Evolutionary conservation across 37 sponge, comb jelly and placozoan species (phyloP), one percentile per base, ranked within the genome.

Genomic region (Halichondria panicea): DNA sequence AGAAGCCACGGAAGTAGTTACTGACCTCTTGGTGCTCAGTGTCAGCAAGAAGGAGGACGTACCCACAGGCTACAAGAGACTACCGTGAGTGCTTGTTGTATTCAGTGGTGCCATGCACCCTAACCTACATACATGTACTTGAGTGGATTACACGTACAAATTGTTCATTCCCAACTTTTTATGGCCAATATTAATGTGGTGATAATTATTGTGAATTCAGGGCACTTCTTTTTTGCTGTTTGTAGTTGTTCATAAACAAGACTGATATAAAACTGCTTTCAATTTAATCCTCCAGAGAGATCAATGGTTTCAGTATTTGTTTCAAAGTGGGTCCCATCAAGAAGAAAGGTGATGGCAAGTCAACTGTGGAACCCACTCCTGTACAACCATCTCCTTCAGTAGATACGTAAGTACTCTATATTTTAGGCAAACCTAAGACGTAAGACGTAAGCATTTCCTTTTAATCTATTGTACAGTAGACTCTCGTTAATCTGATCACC

Each of bases 231-330:
- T 66, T 37, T 37, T 41, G 24, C 22, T n/a, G 12, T 41, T 13
- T 66, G 42, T 25, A n/a, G n/a, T n/a, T n/a, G n/a, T n/a, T n/a
- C n/a, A n/a, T n/a, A n/a, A n/a, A n/a, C n/a, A n/a, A n/a, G n/a
- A n/a, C n/a, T n/a, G n/a, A n/a, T n/a, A n/a, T n/a, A n/a, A n/a
- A n/a, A n/a, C n/a, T n/a, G n/a, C n/a, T n/a, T n/a, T n/a, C n/a
- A n/a, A n/a, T n/a, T n/a, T n/a, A n/a, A n/a, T n/a, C 67, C 8
- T 66, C 40, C 55, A 87, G 88, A 32, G 88, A 87, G 53, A 87
- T 87, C 66, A 87, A 81, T 63, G 82, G 82, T 2, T 81, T 81
- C 66, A 87, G 88, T 43, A 74, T 87, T 13, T 87, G 88, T 33
- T 87, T 42, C 56, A 87, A 80, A 68, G 44, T 69, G 42, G 60